phyloP scores from a whole-genome alignment of 2,113 vertebrate genomes.

The Anhinga rufa region DNA sequence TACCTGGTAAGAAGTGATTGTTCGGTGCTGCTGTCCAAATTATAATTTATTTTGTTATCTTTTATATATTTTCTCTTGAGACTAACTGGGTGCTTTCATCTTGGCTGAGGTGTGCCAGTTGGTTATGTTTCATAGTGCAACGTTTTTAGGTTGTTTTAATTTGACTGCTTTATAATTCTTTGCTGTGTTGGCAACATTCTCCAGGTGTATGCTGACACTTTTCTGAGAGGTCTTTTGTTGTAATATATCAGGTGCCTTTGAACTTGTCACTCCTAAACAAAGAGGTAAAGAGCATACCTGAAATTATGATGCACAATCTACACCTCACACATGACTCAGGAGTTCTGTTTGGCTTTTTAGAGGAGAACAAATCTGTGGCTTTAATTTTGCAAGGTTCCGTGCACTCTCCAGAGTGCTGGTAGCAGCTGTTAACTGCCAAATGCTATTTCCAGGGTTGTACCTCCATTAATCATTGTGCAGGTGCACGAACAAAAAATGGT shows the following conservation, averaged over 20 bases:
- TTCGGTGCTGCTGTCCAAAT: background rate
- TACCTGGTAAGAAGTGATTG: rapidly evolving
- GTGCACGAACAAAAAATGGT: constrained; percentile 19
- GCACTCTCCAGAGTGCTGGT: constrained; percentile 42
- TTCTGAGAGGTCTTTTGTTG: constrained; percentile 4
- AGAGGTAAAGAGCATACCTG: background rate
- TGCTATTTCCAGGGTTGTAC: constrained; percentile 40
- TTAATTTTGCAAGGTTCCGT: constrained; percentile 54
- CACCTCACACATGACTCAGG: constrained; percentile 9
- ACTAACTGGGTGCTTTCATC: background rate
- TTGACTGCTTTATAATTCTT: constrained; percentile 7
- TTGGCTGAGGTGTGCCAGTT: background rate
- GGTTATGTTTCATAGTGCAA: background rate
- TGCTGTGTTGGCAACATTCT: background rate
- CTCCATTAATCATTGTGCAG: constrained; percentile 57
- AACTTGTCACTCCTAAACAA: constrained; percentile 2
- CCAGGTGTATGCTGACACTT: background rate
- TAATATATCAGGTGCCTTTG: constrained; percentile 26
- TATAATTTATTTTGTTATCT: background rate
- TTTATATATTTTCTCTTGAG: background rate
- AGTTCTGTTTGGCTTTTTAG: constrained; percentile 15
- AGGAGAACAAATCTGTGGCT: constrained; percentile 21
- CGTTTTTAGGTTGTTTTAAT: background rate
- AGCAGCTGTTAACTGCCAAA: constrained; percentile 58
- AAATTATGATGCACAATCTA: constrained; percentile 13